Percentiles rank a stretch among this genome's conserved stretches.
Conservation (phyloP, 2,113 vertebrate genomes). For the Haemorhous mexicanus region DNA sequence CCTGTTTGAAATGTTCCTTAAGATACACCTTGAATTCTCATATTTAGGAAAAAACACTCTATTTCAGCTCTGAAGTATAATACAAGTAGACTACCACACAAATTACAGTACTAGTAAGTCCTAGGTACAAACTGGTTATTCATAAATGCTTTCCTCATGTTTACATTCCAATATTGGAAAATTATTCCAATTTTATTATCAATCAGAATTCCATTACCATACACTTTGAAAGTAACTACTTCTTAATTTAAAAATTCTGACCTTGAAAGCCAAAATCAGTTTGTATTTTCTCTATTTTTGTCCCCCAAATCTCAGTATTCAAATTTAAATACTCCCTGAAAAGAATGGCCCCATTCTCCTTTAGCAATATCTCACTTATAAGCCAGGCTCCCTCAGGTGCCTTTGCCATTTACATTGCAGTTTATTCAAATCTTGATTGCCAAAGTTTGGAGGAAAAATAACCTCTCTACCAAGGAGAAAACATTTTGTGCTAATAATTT, state of each 20-base stretch:
- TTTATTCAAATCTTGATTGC: neutral
- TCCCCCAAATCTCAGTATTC: neutral
- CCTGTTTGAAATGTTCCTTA: neutral
- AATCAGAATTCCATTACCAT: neutral
- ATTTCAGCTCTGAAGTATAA: neutral
- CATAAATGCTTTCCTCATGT: neutral
- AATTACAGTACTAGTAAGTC: neutral
- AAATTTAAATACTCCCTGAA: neutral
- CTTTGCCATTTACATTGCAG: neutral
- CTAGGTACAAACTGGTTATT: neutral
- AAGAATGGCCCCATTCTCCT: neutral
- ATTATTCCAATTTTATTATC: neutral
- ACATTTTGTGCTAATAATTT: fast-evolving
- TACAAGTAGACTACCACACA: neutral
- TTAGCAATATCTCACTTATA: neutral
- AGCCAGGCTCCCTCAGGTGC: neutral
- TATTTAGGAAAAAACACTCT: neutral
- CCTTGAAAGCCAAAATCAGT: neutral
- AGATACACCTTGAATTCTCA: neutral
- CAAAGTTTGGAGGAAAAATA: neutral
- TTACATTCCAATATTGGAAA: neutral
- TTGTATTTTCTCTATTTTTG: neutral
- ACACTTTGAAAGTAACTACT: neutral
- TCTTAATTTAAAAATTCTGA: neutral
- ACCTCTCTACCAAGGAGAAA: neutral